A percentile compares a stretch with the other conserved stretches of the same genome.
Evolutionary conservation across 1,140 invertebrate genomes (phyloP).

Genomic region (Helicoverpa zea): DNA sequence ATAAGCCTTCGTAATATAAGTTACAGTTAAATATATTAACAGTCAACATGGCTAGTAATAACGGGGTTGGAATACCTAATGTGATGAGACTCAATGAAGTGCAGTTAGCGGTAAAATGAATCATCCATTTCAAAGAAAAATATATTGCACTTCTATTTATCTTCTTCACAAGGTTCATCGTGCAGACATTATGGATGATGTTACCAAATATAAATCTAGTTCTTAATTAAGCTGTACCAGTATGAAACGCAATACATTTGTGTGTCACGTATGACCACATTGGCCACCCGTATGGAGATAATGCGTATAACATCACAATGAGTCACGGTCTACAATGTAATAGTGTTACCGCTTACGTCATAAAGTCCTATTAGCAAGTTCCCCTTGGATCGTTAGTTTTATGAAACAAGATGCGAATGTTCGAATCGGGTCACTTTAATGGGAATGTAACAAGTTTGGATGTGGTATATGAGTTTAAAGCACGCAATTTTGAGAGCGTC

Average conservation of each 20-base stretch:
- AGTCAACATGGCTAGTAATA: conserved; percentile 19
- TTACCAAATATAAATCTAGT: conserved; percentile 6
- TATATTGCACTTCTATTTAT: too few relatives aligned
- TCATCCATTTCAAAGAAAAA: conserved; percentile 2
- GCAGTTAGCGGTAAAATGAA: conserved; percentile 37
- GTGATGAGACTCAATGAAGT: conserved; percentile 15
- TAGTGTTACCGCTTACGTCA: conserved; percentile 37
- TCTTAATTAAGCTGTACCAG: conserved; percentile 36
- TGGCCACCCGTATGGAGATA: conserved; percentile 32
- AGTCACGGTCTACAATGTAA: conserved; percentile 46
- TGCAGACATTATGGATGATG: neutral
- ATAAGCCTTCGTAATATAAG: conserved; percentile 34
- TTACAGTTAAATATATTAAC: conserved; percentile 46
- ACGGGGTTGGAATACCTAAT: conserved; percentile 42
- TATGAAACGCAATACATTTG: conserved; percentile 22
- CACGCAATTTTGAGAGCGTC: neutral
- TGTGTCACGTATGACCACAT: conserved; percentile 44
- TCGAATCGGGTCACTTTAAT: conserved; percentile 35
- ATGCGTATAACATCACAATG: conserved; percentile 46
- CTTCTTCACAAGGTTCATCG: neutral
- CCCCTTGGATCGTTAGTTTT: conserved; percentile 18
- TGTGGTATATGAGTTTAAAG: neutral
- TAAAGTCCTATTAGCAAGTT: conserved; percentile 29
- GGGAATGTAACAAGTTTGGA: neutral
- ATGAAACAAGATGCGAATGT: conserved; percentile 26